Evolutionary conservation across 2,797 vertebrate species (phyloP), one percentile per base, ranked within the genome.

Genomic region (Menidia menidia): DNA sequence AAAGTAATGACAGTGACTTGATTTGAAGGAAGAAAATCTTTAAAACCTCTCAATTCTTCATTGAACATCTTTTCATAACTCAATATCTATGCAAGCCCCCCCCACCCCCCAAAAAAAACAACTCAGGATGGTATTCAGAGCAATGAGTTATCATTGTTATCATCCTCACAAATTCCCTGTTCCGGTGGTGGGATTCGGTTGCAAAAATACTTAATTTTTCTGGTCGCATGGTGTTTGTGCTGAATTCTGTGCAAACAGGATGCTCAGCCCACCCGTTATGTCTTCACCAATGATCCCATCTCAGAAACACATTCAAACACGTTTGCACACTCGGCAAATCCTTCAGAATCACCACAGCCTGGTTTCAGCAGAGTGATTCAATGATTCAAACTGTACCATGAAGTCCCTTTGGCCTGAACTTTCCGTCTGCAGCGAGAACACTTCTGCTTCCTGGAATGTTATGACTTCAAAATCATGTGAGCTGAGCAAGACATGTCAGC

Each of bases 21-120:
- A 45, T 10, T 43, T 14, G 30, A 15, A 52, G 5, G 14, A 1
- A 2, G 19, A 9, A 30, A 51, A 43, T 64, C 30, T n/a, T 18
- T 64, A 2, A 68, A 47, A 74, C 43, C 35, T 71, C 19, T 25
- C 43, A 58, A 25, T 25, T 25, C 68, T 66, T 79, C 6, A n/a
- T n/a, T n/a, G n/a, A n/a, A 71, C 71, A 18, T 47, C 41, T 62
- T 67, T 55, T 66, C 48, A 43, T 33, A 58, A 13, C 48, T 74
- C 60, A 56, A 48, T 78, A 75, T 78, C 87, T 89, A 91, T 92
- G 90, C 87, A 92, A 88, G 54, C 69, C 60, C 68, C 47, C 33
- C 65, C 32, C 44, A 42, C 51, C 13, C 51, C 13, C 19, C n/a
- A 18, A 25, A 30, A 51, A 50, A 30, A 51, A 25, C 10, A 79